phyloP scores from a whole-genome alignment of 1,140 invertebrate species.

The Aethina tumida region DNA sequence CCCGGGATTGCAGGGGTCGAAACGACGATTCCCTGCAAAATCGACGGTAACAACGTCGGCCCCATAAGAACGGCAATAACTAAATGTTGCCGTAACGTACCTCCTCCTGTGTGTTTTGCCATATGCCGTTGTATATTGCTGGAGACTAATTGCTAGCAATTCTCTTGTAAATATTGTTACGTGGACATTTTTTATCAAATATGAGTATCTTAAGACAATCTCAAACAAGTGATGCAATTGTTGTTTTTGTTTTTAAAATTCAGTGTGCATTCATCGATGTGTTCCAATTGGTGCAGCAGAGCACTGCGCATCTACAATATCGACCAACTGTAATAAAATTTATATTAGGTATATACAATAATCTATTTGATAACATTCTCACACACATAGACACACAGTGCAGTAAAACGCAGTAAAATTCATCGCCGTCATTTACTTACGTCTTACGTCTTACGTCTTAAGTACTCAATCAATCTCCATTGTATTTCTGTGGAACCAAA shows the following conservation, averaged over 20 bases:
- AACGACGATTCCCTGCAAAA: slow-evolving; percentile 16
- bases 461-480: no score
- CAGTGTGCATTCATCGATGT: slow-evolving; percentile 11
- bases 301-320: slow-evolving; percentile 5
- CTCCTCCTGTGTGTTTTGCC: slow-evolving; percentile 24
- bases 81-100: slow-evolving; percentile 1
- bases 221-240: slow-evolving; percentile 25
- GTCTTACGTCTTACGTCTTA: no score
- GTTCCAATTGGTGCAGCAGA: not conserved
- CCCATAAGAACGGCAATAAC: slow-evolving; percentile 8
- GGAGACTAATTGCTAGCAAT: slow-evolving; percentile 32
- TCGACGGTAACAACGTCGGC: slow-evolving; percentile 1
- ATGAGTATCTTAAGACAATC: slow-evolving; percentile 20
- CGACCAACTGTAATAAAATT: slow-evolving; percentile 11
- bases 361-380: slow-evolving; percentile 7
- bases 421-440: no score
- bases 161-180: slow-evolving; percentile 20
- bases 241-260: slow-evolving; percentile 2
- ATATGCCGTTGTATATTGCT: slow-evolving; percentile 28
- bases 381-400: not conserved
- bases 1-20: slow-evolving; percentile 36
- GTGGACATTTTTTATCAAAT: slow-evolving; percentile 17
- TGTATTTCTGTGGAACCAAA: no score
- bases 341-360: slow-evolving; percentile 13
- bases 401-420: not conserved